A percentile compares a stretch with the other conserved stretches of the same genome.
phyloP scores from a whole-genome alignment of 2,797 vertebrate species.

The Pogoniulus pusillus region DNA sequence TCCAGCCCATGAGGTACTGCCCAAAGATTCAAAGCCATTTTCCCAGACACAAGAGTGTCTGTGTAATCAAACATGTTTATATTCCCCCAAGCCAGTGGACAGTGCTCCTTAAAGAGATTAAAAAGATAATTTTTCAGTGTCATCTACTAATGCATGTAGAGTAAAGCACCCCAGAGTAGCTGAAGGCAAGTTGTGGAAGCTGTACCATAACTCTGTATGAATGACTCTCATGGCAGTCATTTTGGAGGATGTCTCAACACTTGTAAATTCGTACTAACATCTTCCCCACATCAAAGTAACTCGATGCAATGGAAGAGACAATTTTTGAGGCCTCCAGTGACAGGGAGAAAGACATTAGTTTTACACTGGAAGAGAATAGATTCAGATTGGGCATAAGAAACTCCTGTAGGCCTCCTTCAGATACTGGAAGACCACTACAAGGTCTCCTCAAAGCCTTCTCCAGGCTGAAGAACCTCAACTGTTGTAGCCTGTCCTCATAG shows the following conservation, averaged over 20 bases:
- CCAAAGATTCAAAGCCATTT: slow-evolving; percentile 98
- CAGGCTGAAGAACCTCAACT: too few relatives aligned
- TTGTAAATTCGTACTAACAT: neutral
- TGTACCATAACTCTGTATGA: neutral
- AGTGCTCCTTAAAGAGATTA: slow-evolving; percentile 88
- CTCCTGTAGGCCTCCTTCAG: too few relatives aligned
- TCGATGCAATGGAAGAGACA: neutral
- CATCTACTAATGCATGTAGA: neutral
- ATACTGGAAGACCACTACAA: too few relatives aligned
- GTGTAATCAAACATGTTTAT: slow-evolving; percentile 98
- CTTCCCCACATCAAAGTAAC: neutral
- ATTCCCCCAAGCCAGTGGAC: slow-evolving; percentile 96
- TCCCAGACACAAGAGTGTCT: slow-evolving; percentile 93
- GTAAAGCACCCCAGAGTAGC: neutral
- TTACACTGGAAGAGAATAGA: neutral
- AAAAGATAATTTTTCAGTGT: slow-evolving; percentile 32
- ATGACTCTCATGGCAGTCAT: neutral
- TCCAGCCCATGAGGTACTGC: slow-evolving; percentile 96
- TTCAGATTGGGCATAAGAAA: neutral
- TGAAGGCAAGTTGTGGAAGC: neutral
- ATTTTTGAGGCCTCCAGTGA: neutral
- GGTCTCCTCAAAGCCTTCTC: too few relatives aligned
- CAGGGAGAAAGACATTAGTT: neutral
- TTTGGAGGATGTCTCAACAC: neutral
- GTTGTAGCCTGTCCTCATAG: too few relatives aligned